Percentiles rank a stretch among this genome's conserved stretches.
These are phyloP conservation scores for Nothura maculosa DNA, from an alignment of 2,797 vertebrate species.

Conservation along the genomic window DNA sequence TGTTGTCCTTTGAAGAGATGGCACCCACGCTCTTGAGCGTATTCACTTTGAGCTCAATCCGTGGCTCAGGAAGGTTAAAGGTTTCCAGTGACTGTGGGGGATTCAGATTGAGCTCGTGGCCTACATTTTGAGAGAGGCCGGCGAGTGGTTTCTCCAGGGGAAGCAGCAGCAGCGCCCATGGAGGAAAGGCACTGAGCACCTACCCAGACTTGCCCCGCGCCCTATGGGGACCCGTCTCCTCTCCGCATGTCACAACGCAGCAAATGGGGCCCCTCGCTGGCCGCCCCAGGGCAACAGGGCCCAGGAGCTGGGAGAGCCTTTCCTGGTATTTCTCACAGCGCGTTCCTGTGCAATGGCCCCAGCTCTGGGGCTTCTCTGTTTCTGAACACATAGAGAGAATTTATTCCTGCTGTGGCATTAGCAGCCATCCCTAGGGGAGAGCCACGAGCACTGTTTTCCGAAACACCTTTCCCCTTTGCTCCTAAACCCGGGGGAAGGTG, in stretches of 20 bases:
- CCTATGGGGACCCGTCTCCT: no score
- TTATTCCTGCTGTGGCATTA: accelerated
- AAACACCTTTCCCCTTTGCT: neutral
- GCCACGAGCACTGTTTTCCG: neutral
- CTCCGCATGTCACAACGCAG: no score
- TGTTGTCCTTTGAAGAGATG: neutral
- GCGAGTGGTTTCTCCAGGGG: accelerated
- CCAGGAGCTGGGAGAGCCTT: no score
- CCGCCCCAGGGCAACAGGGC: no score
- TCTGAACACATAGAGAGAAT: neutral
- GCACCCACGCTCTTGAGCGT: neutral
- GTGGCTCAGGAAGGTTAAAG: neutral
- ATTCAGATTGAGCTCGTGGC: neutral
- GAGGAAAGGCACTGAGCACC: neutral
- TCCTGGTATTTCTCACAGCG: neutral
- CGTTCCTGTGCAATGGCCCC: neutral
- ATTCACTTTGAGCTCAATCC: neutral
- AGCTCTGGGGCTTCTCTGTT: neutral
- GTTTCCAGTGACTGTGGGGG: neutral
- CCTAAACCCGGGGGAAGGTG: neutral
- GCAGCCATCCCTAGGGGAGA: neutral
- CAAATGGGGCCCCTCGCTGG: no score
- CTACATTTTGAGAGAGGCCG: neutral
- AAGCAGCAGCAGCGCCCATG: neutral
- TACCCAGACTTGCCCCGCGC: no score